A percentile compares a stretch with the other conserved stretches of the same genome.
Evolutionary conservation across 2,888 invertebrate species (phyloP).

Genomic region (Idaea biselata): DNA sequence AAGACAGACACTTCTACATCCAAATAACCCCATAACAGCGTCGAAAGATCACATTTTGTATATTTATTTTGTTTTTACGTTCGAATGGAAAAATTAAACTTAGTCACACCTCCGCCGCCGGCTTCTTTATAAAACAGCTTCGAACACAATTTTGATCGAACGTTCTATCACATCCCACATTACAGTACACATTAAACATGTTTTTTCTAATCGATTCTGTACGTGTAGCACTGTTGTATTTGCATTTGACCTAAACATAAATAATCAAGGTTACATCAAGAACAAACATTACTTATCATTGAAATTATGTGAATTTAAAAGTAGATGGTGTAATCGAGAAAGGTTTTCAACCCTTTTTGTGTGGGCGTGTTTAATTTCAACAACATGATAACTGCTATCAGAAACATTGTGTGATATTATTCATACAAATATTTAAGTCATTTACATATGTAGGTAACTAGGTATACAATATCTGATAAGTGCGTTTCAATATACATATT

Average conservation of each 20-base stretch:
- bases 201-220: slow-evolving; percentile 36
- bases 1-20: neutral
- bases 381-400: slow-evolving; percentile 21
- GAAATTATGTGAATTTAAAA: neutral
- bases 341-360: slow-evolving; percentile 9
- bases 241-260: slow-evolving; percentile 20
- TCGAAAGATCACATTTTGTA: too few species aligned
- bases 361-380: slow-evolving; percentile 23
- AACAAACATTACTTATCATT: slow-evolving; percentile 10
- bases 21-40: too few species aligned
- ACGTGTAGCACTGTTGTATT: slow-evolving; percentile 28
- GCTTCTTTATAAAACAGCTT: slow-evolving; percentile 45
- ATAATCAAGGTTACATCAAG: slow-evolving; percentile 2
- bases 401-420: slow-evolving; percentile 16
- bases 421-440: slow-evolving; percentile 22
- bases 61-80: too few species aligned
- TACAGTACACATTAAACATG: slow-evolving; percentile 74
- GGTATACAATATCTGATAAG: slow-evolving; percentile 15
- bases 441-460: slow-evolving; percentile 7
- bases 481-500: slow-evolving; percentile 7
- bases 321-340: slow-evolving; percentile 7
- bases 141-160: slow-evolving; percentile 51
- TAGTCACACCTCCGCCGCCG: too few species aligned
- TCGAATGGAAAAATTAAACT: too few species aligned
- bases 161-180: slow-evolving; percentile 62